phyloP scores from a whole-genome alignment of 2,888 invertebrate genomes.

The Laspeyria flexula region DNA sequence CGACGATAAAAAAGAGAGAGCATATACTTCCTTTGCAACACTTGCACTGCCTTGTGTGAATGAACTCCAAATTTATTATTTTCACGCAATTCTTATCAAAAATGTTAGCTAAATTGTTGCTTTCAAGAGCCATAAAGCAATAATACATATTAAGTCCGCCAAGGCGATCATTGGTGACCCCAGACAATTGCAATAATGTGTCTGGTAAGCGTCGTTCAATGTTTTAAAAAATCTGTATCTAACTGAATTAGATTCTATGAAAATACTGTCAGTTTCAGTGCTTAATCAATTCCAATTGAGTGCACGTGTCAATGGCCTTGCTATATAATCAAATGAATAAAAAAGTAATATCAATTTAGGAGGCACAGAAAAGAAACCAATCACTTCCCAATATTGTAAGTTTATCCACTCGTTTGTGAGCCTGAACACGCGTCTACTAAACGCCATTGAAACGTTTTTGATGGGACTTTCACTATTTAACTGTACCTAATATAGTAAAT shows the following conservation, averaged over 20 bases:
- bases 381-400: neutral
- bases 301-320: neutral
- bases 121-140: neutral
- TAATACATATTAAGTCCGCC: neutral
- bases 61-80: too few relatives aligned
- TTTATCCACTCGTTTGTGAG: slow-evolving; percentile 1
- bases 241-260: neutral
- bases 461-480: slow-evolving; percentile 8
- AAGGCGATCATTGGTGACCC: neutral
- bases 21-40: too few relatives aligned
- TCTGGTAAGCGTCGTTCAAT: neutral
- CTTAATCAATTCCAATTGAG: neutral
- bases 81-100: too few relatives aligned
- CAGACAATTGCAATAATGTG: neutral
- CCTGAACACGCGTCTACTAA: slow-evolving; percentile 7
- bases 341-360: slow-evolving; percentile 1
- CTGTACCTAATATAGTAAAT: slow-evolving; percentile 2
- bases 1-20: too few relatives aligned
- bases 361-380: slow-evolving; percentile 1
- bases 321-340: neutral
- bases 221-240: neutral
- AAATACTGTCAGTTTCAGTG: neutral
- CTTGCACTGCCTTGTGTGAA: too few relatives aligned
- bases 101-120: neutral
- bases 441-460: slow-evolving; percentile 8